A percentile compares a stretch with the other conserved stretches of the same genome.
These are phyloP conservation scores for Trichomalopsis sarcophagae DNA, from an alignment of 1,140 invertebrate species.

Conservation along the genomic window DNA sequence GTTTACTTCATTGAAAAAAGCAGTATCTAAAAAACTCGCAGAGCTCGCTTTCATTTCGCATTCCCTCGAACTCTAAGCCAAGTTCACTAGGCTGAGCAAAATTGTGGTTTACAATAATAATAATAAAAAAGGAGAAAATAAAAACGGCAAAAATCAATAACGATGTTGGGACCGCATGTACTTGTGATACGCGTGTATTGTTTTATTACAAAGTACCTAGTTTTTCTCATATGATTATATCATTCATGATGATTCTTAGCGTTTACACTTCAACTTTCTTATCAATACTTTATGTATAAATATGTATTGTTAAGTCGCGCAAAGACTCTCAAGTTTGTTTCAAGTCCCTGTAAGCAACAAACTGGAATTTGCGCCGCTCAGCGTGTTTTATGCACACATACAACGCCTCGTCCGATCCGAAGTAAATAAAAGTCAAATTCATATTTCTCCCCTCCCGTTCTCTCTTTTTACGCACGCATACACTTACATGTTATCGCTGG, in stretches of 20 bases:
- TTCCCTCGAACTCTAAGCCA: constrained; percentile 25
- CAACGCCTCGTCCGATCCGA: constrained; percentile 49
- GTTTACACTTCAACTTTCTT: constrained; percentile 74
- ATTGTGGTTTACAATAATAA: constrained; percentile 26
- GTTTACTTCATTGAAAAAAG: constrained; percentile 24
- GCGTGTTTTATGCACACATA: constrained; percentile 50
- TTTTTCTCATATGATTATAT: constrained; percentile 72
- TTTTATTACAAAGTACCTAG: constrained; percentile 73
- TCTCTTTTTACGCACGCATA: constrained; percentile 35
- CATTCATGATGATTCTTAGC: constrained; percentile 72
- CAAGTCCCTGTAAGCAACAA: constrained; percentile 68
- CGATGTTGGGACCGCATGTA: constrained; percentile 68
- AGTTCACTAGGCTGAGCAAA: constrained; percentile 44
- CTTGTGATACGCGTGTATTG: constrained; percentile 70
- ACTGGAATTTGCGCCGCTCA: constrained; percentile 63
- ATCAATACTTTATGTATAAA: constrained; percentile 74
- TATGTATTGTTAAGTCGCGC: constrained; percentile 73
- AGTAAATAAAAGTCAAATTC: constrained; percentile 52
- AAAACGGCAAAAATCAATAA: constrained; percentile 74
- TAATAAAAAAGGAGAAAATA: constrained; percentile 41
- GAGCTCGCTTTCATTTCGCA: constrained; percentile 37
- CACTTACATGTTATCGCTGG: constrained; percentile 49
- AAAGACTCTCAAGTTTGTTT: constrained; percentile 67
- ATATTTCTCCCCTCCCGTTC: constrained; percentile 47
- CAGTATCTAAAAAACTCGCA: constrained; percentile 41